These are phyloP conservation scores for Corydoras maculifer DNA, from an alignment of 2,113 vertebrate genomes.

Conservation along the genomic window DNA sequence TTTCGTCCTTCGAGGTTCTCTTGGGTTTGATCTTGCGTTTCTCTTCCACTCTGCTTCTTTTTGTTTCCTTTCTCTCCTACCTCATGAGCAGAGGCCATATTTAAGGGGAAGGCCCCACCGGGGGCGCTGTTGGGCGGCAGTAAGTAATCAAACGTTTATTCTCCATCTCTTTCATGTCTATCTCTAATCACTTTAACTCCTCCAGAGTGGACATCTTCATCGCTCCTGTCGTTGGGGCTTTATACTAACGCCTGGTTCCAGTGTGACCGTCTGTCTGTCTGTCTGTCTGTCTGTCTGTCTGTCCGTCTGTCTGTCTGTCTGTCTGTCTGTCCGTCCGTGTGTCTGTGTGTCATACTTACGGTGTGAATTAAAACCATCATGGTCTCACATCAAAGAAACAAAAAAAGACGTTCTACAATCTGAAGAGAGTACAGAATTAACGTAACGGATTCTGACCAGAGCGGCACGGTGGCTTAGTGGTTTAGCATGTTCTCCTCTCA, in stretches of 20 bases:
- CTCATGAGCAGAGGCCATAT: constrained; percentile 79
- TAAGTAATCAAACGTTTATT: constrained; percentile 66
- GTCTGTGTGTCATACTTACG: not conserved
- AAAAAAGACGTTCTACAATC: too few species aligned
- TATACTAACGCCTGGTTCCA: not conserved
- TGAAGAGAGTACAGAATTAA: too few species aligned
- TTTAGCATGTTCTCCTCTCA: too few species aligned
- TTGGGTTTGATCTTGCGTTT: constrained; percentile 10
- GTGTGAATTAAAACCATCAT: not conserved
- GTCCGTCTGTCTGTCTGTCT: not conserved
- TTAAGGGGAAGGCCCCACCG: constrained; percentile 84
- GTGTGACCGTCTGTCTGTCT: too few species aligned
- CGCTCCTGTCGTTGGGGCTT: not conserved
- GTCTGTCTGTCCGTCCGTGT: too few species aligned
- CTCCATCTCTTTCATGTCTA: not conserved
- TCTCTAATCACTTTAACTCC: too few species aligned
- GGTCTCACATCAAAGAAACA: not conserved
- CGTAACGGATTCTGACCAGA: too few species aligned
- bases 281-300: too few species aligned
- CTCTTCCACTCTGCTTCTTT: not conserved
- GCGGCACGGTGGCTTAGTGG: too few species aligned
- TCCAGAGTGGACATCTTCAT: not conserved
- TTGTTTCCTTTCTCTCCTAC: not conserved
- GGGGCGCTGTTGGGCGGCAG: constrained; percentile 83
- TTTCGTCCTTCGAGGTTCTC: not conserved